Conservation (phyloP, 2,888 invertebrate species). For the Scelioninae gen. 1 region DNA sequence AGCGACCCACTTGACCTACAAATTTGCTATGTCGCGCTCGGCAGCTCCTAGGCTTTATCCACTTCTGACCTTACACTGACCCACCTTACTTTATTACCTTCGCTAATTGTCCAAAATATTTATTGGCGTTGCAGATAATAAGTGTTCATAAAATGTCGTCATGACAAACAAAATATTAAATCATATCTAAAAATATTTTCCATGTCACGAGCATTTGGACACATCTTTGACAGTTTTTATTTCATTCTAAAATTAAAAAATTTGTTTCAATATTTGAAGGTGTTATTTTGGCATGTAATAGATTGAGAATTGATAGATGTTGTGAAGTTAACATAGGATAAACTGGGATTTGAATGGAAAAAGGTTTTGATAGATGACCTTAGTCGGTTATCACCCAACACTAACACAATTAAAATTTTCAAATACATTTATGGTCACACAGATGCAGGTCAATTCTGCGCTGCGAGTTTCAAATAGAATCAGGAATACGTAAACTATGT, state of each 20-base stretch:
- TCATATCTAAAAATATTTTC: neutral
- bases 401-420: neutral
- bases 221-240: neutral
- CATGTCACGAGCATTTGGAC: neutral
- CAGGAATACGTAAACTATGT: slow-evolving; percentile 13
- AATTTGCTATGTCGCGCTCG: slow-evolving; percentile 73
- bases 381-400: neutral
- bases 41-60: slow-evolving; percentile 73
- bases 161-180: neutral
- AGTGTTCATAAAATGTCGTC: slow-evolving; percentile 12
- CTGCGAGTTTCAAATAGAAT: slow-evolving; percentile 8
- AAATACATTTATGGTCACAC: neutral
- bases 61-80: slow-evolving; percentile 48
- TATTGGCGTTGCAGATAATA: slow-evolving; percentile 5
- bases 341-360: no score
- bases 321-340: no score
- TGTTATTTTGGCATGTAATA: neutral
- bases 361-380: neutral
- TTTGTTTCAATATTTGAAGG: slow-evolving; percentile 29
- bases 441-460: no score
- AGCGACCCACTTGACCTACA: slow-evolving; percentile 70
- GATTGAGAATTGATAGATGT: neutral
- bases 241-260: neutral
- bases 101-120: slow-evolving; percentile 31
- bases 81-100: slow-evolving; percentile 39